Evolutionary conservation across 2,797 vertebrate species (phyloP).

Genomic region (Florisuga fusca): DNA sequence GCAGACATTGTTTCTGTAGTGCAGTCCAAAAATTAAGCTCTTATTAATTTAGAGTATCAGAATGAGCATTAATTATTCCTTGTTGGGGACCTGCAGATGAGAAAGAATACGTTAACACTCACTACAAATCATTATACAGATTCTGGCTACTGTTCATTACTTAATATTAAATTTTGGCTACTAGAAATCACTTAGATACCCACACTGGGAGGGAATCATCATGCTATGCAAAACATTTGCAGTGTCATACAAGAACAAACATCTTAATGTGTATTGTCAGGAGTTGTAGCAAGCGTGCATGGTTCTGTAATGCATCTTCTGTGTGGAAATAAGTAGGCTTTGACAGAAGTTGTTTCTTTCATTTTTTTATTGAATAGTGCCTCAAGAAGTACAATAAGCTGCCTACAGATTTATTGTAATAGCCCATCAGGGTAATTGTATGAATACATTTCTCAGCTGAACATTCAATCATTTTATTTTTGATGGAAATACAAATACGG

Average conservation of each 20-base stretch:
- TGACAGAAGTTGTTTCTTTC: conserved; percentile 39
- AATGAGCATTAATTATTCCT: background rate
- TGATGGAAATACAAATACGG: conserved; percentile 27
- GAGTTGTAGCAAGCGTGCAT: background rate
- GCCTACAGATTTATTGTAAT: conserved; percentile 57
- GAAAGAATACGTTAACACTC: background rate
- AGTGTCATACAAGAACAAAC: background rate
- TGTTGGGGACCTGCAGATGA: background rate
- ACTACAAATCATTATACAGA: background rate
- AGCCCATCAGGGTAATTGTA: conserved; percentile 53
- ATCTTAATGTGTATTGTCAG: background rate
- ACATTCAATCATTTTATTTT: conserved; percentile 53
- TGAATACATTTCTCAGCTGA: conserved; percentile 64
- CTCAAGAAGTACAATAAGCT: conserved; percentile 42
- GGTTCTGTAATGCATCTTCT: background rate
- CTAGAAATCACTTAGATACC: background rate
- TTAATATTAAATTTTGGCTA: background rate
- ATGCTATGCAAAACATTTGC: background rate
- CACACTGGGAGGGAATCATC: background rate
- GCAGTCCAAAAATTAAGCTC: background rate
- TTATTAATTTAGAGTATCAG: background rate
- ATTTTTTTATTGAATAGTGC: conserved; percentile 47
- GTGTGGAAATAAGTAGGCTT: background rate
- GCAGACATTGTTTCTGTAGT: background rate
- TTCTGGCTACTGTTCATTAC: background rate